Evolutionary conservation across 2,888 invertebrate genomes (phyloP).

Genomic region (Synanthedon andrenaeformis): DNA sequence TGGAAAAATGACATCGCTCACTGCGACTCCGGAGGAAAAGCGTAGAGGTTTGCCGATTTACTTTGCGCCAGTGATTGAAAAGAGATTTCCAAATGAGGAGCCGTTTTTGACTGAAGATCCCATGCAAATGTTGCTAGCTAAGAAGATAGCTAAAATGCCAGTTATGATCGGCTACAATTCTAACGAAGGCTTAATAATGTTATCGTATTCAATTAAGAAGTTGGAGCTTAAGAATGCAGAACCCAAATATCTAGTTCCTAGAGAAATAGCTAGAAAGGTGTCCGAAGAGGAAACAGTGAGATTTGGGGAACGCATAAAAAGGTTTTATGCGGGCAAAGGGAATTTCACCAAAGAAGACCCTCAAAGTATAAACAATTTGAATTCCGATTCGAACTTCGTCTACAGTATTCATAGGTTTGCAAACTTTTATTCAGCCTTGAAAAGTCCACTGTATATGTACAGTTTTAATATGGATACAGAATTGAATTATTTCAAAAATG

Average conservation of each 20-base stretch:
- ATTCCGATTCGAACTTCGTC: conserved; percentile 29
- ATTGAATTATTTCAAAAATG: conserved; percentile 35
- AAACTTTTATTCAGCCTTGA: conserved; percentile 19
- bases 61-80: conserved; percentile 39
- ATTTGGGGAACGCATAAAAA: conserved; percentile 29
- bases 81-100: conserved; percentile 24
- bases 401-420: conserved; percentile 33
- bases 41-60: conserved; percentile 30
- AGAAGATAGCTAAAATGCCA: conserved; percentile 29
- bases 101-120: conserved; percentile 32
- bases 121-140: conserved; percentile 21
- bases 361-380: conserved; percentile 20
- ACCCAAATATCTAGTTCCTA: conserved; percentile 28
- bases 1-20: conserved; percentile 19
- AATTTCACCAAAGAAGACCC: conserved; percentile 18
- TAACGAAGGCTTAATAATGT: conserved; percentile 32
- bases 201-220: conserved; percentile 21
- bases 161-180: conserved; percentile 38
- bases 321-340: conserved; percentile 27
- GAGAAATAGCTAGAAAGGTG: conserved; percentile 24
- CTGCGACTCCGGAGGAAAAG: conserved; percentile 31
- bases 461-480: conserved; percentile 35
- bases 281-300: conserved; percentile 18
- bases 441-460: conserved; percentile 30
- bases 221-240: conserved; percentile 21